phyloP scores from a whole-genome alignment of 2,113 vertebrate genomes.

The Haemorhous mexicanus region DNA sequence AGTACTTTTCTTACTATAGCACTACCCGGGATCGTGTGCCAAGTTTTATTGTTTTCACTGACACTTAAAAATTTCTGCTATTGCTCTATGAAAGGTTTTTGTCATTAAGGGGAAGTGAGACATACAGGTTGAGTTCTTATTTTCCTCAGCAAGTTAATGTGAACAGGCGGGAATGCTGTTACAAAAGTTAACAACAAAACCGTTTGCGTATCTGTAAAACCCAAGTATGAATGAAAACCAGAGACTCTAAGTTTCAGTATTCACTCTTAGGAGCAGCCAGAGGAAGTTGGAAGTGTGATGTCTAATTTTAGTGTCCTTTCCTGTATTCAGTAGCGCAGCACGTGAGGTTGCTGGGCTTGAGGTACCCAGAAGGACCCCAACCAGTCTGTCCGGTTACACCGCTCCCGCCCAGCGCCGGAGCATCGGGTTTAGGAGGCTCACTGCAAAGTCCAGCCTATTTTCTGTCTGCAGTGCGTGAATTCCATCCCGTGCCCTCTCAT shows the following conservation, averaged over 20 bases:
- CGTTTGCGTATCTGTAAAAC: background rate
- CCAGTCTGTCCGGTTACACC: conserved; percentile 62
- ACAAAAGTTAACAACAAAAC: background rate
- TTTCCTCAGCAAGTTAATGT: background rate
- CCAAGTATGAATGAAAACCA: background rate
- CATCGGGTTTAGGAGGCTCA: conserved; percentile 58
- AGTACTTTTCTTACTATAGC: background rate
- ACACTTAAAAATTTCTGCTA: background rate
- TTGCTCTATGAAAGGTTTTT: background rate
- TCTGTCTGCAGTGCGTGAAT: conserved; percentile 60
- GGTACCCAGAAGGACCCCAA: background rate
- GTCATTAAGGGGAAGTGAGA: background rate
- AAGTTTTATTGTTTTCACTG: background rate
- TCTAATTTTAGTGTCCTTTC: background rate
- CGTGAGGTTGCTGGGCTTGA: background rate
- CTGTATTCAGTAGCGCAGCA: background rate
- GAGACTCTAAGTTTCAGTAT: background rate
- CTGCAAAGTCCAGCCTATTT: conserved; percentile 47
- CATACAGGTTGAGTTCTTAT: background rate
- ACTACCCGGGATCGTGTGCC: background rate
- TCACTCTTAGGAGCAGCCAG: background rate
- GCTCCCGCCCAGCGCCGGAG: conserved; percentile 49
- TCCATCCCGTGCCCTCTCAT: conserved; percentile 62
- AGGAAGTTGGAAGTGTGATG: background rate
- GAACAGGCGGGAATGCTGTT: background rate